Base-by-base conservation (phyloP, 92 coral and sea anemone genomes). In the Porites divaricata region DNA sequence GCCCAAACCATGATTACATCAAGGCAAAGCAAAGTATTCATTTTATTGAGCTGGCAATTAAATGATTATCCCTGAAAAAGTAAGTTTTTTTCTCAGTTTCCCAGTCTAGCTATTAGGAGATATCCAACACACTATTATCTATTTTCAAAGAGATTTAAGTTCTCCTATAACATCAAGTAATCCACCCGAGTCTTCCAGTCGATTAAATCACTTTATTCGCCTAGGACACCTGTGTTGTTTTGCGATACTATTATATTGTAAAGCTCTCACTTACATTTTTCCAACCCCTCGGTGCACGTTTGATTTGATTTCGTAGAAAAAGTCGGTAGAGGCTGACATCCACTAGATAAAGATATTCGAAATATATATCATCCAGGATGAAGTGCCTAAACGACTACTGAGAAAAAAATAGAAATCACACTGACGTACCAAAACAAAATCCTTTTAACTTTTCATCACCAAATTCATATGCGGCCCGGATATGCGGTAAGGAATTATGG, bases 361-460 rank as follows among this genome's bases (percentile, higher is more conserved):
- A 54, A 9, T 54, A 9, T 53, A 53, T 54, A 15, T 54, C 59
- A 10, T 12, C 59, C 14, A 54, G 16, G 59, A 54, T 15, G 15
- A 54, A 54, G 16, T 10, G 16, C 59, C 3, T 15, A 54, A 54
- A 54, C 59, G 22, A 70, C 17, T 5, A 25, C 23, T 63, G 68
- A 63, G 68, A 63, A 63, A 11, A 64, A 28, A 64, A 64, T 16
- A 61, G 65, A 16, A 15, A 8, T 2, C 65, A 61, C 17, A 61
- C 17, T 20, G n/a, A 61, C 17, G 17, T 16, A 7, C 73, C 24
- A 50, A 15, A 64, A 71, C 65, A 28, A 49, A 7, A 49, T 45
- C 16, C 16, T 78, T 48, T 4, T 19, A 50, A 52, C 63, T 78
- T 78, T 78, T 78, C 82, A 78, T 78, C 82, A 25, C 72, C 59